Conservation (phyloP, 2,797 vertebrate species). For the Moxostoma hubbsi region DNA sequence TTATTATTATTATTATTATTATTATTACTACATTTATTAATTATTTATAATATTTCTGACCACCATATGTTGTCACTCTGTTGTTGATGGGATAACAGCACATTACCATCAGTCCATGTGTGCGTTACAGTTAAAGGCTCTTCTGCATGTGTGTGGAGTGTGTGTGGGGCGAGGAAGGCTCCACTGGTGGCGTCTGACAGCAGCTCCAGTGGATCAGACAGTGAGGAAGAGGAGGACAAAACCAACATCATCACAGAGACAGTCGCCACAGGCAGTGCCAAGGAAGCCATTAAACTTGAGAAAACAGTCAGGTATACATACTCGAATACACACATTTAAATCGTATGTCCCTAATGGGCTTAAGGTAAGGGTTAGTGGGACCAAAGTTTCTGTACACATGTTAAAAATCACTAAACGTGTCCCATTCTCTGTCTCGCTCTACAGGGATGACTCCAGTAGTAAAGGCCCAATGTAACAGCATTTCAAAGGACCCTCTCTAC, state of each 20-base stretch:
- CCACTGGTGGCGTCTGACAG: conserved; percentile 88
- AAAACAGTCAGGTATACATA: conserved; percentile 70
- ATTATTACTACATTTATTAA: no score
- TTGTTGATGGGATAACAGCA: no score
- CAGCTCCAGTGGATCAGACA: conserved; percentile 87
- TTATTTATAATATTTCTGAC: no score
- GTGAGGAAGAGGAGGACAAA: conserved; percentile 83
- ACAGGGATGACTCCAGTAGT: conserved; percentile 1
- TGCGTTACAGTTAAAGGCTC: conserved; percentile 31
- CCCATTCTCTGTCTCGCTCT: conserved; percentile 57
- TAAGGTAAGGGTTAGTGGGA: no score
- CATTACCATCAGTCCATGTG: neutral
- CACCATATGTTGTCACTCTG: no score
- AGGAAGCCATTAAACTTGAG: conserved; percentile 71
- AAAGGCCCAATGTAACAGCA: conserved; percentile 19
- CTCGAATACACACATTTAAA: neutral
- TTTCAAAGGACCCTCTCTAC: neutral
- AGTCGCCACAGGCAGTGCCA: conserved; percentile 55
- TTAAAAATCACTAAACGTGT: conserved; percentile 39
- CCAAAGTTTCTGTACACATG: neutral
- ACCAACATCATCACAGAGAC: conserved; percentile 65
- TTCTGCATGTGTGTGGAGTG: conserved; percentile 84
- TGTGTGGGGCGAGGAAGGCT: conserved; percentile 85
- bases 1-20: no score
- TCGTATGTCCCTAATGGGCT: no score